These are phyloP conservation scores for Habroteleia sp. DNA, from an alignment of 2,888 invertebrate genomes.

Conservation along the genomic window DNA sequence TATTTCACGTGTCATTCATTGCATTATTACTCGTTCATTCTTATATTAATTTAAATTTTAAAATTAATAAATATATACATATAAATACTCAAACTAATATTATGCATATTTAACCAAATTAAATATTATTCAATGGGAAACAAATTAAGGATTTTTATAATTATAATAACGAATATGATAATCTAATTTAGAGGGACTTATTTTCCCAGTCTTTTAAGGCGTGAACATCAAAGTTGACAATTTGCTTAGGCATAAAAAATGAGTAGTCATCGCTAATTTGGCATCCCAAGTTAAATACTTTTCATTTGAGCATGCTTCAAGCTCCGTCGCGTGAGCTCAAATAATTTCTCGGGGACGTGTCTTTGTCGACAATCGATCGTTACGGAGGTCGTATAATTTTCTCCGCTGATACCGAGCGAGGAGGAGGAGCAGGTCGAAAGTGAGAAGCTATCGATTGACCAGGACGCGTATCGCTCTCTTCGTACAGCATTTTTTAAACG, in stretches of 20 bases:
- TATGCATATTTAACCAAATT: no score
- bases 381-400: conserved; percentile 55
- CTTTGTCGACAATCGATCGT: conserved; percentile 54
- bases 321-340: conserved; percentile 35
- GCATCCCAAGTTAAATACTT: conserved; percentile 5
- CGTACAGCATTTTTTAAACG: conserved; percentile 24
- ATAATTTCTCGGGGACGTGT: conserved; percentile 51
- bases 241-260: conserved; percentile 16
- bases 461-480: conserved; percentile 43
- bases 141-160: no score
- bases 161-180: no score
- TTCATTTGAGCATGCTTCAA: conserved; percentile 3
- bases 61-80: no score
- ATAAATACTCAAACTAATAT: no score
- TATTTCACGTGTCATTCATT: no score
- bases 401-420: conserved; percentile 31
- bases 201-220: no score
- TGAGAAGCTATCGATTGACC: conserved; percentile 62
- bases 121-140: no score
- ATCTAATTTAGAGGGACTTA: no score
- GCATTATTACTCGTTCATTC: no score
- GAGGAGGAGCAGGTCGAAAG: conserved; percentile 59
- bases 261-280: conserved; percentile 32
- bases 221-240: conserved; percentile 4
- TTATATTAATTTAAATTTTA: no score